Percentiles rank a stretch among this genome's conserved stretches.
Evolutionary conservation across 1,140 invertebrate genomes (phyloP).

Genomic region (Bombus terrestris): DNA sequence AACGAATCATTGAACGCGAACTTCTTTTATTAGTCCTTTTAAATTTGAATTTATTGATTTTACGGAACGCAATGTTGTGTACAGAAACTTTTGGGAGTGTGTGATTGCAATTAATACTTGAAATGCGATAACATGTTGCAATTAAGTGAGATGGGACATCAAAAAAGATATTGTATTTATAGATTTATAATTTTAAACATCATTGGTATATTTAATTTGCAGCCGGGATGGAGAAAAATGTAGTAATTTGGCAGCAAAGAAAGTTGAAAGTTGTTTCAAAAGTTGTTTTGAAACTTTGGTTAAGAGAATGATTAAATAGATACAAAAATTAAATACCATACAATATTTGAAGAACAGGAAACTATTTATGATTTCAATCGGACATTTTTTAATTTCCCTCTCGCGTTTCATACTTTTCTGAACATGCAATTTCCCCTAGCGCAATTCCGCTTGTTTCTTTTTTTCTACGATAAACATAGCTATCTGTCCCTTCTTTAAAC

Average conservation of each 20-base stretch:
- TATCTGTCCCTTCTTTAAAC: not conserved
- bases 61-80: not conserved
- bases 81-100: not conserved
- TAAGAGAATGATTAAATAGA: not conserved
- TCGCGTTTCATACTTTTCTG: not conserved
- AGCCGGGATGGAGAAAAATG: too few species aligned
- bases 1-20: conserved; percentile 15
- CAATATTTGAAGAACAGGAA: not conserved
- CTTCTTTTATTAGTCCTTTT: not conserved
- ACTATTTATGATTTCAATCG: not conserved
- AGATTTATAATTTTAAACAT: not conserved
- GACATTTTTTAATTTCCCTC: not conserved
- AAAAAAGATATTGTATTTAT: not conserved
- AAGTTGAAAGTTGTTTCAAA: not conserved
- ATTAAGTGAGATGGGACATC: not conserved
- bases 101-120: not conserved
- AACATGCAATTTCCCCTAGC: not conserved
- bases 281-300: not conserved
- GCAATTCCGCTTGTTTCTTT: not conserved
- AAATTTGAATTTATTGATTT: not conserved
- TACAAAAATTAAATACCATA: not conserved
- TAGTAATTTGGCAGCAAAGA: not conserved
- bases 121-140: not conserved
- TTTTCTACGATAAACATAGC: not conserved
- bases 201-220: too few species aligned